These are phyloP conservation scores for Propithecus perrieri DNA, from an alignment of 2,797 vertebrate species.

Conservation along the genomic window DNA sequence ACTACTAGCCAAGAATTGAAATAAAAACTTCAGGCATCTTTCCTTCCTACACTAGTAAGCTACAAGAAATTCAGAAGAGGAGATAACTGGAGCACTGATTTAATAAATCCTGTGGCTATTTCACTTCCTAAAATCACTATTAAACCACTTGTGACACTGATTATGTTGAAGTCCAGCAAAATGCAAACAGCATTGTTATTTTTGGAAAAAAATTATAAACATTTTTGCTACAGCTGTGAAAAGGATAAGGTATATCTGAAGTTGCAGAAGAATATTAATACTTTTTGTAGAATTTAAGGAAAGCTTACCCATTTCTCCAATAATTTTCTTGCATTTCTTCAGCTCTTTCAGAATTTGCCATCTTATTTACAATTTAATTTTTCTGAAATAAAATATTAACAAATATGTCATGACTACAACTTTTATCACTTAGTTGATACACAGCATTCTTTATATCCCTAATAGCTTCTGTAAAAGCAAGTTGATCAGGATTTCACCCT, in stretches of 20 bases:
- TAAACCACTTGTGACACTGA: not conserved
- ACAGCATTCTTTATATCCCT: not conserved
- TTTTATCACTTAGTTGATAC: not conserved
- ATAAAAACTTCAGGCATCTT: not conserved
- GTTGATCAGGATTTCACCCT: not conserved
- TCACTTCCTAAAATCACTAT: not conserved
- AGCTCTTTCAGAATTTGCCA: constrained; percentile 55
- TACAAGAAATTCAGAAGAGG: constrained; percentile 10
- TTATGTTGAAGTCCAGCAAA: constrained; percentile 14
- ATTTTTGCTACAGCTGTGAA: not conserved
- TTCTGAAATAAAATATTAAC: constrained; percentile 49
- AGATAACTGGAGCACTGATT: not conserved
- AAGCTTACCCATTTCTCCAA: constrained; percentile 58
- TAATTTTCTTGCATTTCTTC: constrained; percentile 46
- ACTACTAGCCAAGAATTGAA: not conserved
- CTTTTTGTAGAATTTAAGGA: not conserved
- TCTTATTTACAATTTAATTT: constrained; percentile 59
- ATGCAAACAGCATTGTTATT: not conserved
- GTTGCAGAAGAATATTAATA: not conserved
- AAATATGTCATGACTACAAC: not conserved
- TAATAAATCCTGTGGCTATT: not conserved
- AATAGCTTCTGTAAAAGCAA: not conserved
- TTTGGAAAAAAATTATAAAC: not conserved
- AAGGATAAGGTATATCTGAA: not conserved
- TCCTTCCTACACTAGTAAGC: not conserved